phyloP scores from a whole-genome alignment of 2,888 invertebrate species.

The Apodemia mormo region DNA sequence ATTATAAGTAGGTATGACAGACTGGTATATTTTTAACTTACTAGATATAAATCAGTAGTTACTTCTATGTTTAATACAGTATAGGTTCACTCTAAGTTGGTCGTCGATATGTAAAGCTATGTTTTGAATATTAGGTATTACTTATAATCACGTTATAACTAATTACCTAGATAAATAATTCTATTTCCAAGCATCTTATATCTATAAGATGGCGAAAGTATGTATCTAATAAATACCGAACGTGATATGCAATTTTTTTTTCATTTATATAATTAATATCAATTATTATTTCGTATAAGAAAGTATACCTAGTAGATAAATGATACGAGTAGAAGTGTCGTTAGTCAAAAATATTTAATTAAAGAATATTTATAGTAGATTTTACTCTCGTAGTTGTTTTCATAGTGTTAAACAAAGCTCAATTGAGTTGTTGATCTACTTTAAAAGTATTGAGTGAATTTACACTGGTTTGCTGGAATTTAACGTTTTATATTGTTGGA shows the following conservation, averaged over 20 bases:
- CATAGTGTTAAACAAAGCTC: too few species aligned
- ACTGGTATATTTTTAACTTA: constrained; percentile 25
- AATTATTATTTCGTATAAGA: too few species aligned
- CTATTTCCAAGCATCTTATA: not conserved
- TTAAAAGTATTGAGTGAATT: too few species aligned
- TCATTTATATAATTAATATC: not conserved
- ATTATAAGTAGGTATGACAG: constrained; percentile 35
- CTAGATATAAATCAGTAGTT: constrained; percentile 13
- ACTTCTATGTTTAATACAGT: constrained; percentile 31
- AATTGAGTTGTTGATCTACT: too few species aligned
- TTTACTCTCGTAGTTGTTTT: too few species aligned
- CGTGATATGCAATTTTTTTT: not conserved
- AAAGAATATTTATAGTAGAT: too few species aligned
- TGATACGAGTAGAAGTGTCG: too few species aligned
- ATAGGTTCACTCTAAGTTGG: constrained; percentile 48
- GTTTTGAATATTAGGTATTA: constrained; percentile 6
- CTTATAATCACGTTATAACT: not conserved
- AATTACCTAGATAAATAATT: not conserved
- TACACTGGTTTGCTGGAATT: too few species aligned
- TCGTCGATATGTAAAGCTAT: constrained; percentile 50
- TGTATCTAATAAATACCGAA: not conserved
- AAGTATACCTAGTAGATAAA: too few species aligned
- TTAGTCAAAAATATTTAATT: too few species aligned
- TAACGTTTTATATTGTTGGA: too few species aligned
- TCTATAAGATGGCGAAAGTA: not conserved